phyloP scores from a whole-genome alignment of 1,140 invertebrate genomes.

The Hyphantria cunea region DNA sequence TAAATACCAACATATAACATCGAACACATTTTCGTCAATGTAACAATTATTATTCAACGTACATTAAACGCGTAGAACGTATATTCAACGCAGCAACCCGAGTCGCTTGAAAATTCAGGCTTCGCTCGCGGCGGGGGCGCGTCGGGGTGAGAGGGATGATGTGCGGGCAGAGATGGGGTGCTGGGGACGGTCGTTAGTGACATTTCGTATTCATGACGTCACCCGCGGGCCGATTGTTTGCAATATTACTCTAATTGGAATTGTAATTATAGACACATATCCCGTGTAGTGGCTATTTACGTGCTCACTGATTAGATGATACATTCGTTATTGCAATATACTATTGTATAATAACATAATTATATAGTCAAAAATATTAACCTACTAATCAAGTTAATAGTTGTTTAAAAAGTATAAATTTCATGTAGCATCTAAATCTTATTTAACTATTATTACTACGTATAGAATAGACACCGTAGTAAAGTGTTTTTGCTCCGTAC shows the following conservation, averaged over 20 bases:
- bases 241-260: conserved; percentile 80
- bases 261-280: conserved; percentile 75
- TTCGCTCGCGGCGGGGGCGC: conserved; percentile 41
- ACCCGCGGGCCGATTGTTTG: conserved; percentile 76
- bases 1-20: conserved; percentile 8
- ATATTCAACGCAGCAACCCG: conserved; percentile 44
- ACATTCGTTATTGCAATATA: conserved; percentile 14
- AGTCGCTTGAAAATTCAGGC: conserved; percentile 71
- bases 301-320: conserved; percentile 8
- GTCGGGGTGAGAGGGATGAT: conserved; percentile 9
- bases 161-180: conserved; percentile 15
- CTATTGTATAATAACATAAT: not conserved
- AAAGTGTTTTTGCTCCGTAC: no score
- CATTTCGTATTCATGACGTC: conserved; percentile 80
- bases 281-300: conserved; percentile 30
- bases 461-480: no score
- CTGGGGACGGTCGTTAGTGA: conserved; percentile 72
- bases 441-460: no score
- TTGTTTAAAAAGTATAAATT: not conserved
- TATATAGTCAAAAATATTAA: no score
- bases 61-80: conserved; percentile 26
- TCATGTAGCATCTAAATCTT: no score
- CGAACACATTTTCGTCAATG: conserved; percentile 25
- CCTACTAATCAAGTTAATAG: no score
- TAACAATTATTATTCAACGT: conserved; percentile 30